phyloP scores from a whole-genome alignment of 2,113 vertebrate genomes.

The Calyptomena viridis region DNA sequence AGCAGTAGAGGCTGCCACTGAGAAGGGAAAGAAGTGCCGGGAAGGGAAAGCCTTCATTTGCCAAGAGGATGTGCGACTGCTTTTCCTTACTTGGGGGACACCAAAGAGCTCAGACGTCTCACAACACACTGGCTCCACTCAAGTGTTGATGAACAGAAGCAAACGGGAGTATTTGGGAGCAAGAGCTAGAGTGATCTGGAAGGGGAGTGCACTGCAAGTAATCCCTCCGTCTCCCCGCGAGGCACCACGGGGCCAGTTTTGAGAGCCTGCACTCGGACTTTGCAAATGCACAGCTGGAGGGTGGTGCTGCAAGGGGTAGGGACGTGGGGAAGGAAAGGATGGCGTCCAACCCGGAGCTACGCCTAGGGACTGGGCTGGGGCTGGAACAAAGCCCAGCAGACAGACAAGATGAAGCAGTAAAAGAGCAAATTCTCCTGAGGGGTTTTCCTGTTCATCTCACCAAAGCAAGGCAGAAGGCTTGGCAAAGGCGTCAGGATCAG shows the following conservation, averaged over 20 bases:
- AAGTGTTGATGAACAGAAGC: background rate
- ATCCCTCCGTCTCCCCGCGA: background rate
- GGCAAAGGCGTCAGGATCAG: background rate
- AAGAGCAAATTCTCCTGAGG: background rate
- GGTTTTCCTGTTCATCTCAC: background rate
- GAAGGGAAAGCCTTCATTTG: background rate
- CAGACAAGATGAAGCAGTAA: background rate
- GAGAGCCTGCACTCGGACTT: background rate
- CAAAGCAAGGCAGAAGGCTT: background rate
- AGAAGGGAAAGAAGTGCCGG: background rate
- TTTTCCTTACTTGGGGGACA: background rate
- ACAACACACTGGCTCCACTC: background rate
- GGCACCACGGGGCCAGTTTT: fast-evolving
- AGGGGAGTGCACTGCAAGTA: too few relatives aligned
- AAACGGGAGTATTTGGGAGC: background rate
- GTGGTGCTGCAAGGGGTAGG: background rate
- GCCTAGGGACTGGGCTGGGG: background rate
- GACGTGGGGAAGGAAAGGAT: background rate
- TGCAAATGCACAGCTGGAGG: background rate
- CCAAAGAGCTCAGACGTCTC: background rate
- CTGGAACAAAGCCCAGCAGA: background rate
- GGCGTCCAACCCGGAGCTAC: fast-evolving
- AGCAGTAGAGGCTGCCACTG: background rate
- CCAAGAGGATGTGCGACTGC: background rate
- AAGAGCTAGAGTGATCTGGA: background rate